Percentiles rank a stretch among this genome's conserved stretches.
Evolutionary conservation across 2,113 vertebrate species (phyloP).

Genomic region (Nestor notabilis): DNA sequence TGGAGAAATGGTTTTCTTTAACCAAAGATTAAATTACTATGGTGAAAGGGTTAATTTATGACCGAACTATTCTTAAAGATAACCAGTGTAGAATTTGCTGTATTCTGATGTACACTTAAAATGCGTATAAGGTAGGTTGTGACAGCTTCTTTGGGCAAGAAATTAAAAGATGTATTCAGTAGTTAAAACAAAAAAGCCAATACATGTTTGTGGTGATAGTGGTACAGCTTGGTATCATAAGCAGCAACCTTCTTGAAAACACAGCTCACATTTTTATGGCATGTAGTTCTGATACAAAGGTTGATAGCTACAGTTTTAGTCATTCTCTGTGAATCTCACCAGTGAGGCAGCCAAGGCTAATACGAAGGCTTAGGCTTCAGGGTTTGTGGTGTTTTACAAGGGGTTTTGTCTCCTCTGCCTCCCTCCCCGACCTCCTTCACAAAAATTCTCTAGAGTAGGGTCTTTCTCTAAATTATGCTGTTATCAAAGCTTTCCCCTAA

Average conservation of each 20-base stretch:
- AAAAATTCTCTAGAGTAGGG: background rate
- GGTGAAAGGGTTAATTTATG: background rate
- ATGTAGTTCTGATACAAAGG: background rate
- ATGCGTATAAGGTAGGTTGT: background rate
- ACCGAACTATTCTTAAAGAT: background rate
- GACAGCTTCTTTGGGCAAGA: background rate
- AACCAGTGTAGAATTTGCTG: background rate
- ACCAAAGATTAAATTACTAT: background rate
- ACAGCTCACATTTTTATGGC: background rate
- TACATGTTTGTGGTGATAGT: background rate
- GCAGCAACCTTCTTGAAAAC: background rate
- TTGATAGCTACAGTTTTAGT: background rate
- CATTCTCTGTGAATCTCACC: background rate
- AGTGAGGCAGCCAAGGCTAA: background rate
- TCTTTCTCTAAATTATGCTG: background rate
- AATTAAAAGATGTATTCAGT: background rate
- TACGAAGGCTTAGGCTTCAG: background rate
- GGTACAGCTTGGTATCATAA: background rate
- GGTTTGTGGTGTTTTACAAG: background rate
- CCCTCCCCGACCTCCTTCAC: background rate
- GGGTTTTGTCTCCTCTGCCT: background rate
- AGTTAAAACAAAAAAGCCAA: background rate
- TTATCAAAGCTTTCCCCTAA: background rate
- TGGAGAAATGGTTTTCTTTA: background rate
- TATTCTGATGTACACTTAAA: background rate